These are phyloP conservation scores for Leptopilina myrica DNA, from an alignment of 2,888 invertebrate species.

Conservation along the genomic window DNA sequence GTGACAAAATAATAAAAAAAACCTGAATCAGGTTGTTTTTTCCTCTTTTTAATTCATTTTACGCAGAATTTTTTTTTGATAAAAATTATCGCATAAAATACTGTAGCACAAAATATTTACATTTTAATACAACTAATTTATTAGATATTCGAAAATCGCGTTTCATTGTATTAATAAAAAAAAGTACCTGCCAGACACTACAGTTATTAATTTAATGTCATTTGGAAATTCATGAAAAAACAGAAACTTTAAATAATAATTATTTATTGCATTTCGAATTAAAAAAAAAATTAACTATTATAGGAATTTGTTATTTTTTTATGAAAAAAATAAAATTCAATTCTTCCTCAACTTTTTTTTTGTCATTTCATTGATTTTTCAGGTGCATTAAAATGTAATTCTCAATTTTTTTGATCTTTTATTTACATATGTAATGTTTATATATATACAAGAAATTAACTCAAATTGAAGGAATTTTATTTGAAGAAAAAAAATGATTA, in stretches of 20 bases:
- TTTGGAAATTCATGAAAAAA: slow-evolving; percentile 39
- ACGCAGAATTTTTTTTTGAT: slow-evolving; percentile 22
- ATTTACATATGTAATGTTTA: slow-evolving; percentile 16
- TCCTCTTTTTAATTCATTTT: slow-evolving; percentile 15
- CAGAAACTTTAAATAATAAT: no score
- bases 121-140: background rate
- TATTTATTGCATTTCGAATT: no score
- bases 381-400: background rate
- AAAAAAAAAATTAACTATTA: no score
- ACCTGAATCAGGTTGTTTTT: background rate
- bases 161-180: slow-evolving; percentile 47
- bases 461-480: no score
- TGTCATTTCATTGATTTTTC: slow-evolving; percentile 35
- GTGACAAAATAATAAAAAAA: background rate
- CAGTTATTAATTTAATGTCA: slow-evolving; percentile 59
- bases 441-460: no score
- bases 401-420: slow-evolving; percentile 26
- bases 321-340: no score
- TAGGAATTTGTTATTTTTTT: no score
- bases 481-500: no score
- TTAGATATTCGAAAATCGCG: slow-evolving; percentile 31
- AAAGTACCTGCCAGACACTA: slow-evolving; percentile 70
- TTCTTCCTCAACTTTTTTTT: no score
- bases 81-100: background rate
- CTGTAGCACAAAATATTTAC: background rate